Conservation (phyloP, 2,113 vertebrate species). For the Corvus moneduloides region DNA sequence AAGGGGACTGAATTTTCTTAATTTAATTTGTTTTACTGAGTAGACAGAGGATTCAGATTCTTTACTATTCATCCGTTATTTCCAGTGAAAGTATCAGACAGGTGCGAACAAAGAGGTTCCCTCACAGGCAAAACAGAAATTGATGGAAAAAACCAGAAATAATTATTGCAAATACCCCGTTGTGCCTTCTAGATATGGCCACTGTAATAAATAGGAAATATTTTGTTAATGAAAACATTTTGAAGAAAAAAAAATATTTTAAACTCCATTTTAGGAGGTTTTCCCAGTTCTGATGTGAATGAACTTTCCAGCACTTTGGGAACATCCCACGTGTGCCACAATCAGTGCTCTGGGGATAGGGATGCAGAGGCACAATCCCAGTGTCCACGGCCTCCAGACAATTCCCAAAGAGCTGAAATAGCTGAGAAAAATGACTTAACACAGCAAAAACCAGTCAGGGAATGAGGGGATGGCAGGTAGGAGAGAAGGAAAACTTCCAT, state of each 20-base stretch:
- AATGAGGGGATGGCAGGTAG: not conserved
- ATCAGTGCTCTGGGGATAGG: fast-evolving
- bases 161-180: not conserved
- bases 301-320: not conserved
- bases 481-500: not conserved
- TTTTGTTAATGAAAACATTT: not conserved
- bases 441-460: not conserved
- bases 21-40: not conserved
- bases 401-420: not conserved
- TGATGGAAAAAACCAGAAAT: not conserved
- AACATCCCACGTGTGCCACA: fast-evolving
- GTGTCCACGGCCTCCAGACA: not conserved
- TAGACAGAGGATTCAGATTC: not conserved
- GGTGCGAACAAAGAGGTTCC: not conserved
- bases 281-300: not conserved
- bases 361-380: not conserved
- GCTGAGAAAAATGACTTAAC: not conserved
- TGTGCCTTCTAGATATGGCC: not conserved
- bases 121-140: not conserved
- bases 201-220: not conserved
- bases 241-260: fast-evolving
- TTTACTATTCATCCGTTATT: not conserved
- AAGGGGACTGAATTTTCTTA: not conserved
- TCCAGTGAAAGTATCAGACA: not conserved
- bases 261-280: not conserved